Evolutionary conservation across 2,113 vertebrate species (phyloP), one percentile per base, ranked within the genome.

Genomic region (Scytalopus superciliaris): DNA sequence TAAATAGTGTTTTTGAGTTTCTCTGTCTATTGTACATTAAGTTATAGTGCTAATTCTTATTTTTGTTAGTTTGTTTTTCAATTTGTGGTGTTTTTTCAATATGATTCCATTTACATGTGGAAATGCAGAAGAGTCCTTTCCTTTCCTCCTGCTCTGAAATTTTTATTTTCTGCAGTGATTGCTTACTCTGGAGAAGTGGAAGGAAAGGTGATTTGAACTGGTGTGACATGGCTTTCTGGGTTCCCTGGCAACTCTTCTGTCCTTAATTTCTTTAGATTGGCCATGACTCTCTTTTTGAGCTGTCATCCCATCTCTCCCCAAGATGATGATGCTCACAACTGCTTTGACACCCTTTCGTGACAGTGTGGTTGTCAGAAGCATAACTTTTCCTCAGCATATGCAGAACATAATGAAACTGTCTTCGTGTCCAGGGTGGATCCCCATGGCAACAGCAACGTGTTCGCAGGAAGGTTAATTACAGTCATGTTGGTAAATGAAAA

Each of bases 391-490:
- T 84, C 0, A 0, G 42, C 3, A 5, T 22, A 15, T 69, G 50
- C 75, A 50, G 44, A 55, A 42, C 33, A 8, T 64, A 64, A 70
- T 72, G 94, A 77, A 96, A n/a, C 14, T 82, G 63, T 91, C 76
- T 92, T 62, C 44, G 16, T 62, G 92, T 73, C 91, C 69, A 47
- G 88, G 19, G 42, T 84, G 80, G 50, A 82, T 94, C 90, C 87
- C 95, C 84, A 93, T 89, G 59, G 95, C 82, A 95, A 91, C 93
- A 78, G 73, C 70, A 73, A 3, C 21, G 42, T 72, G 28, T 89
- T 91, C 8, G 1, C 73, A 83, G 74, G 69, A 84, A 95, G 95
- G 84, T 94, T 97, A 93, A 96, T 96, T 86, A 87, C 69, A 84
- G 83, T 74, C 42, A 3, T 39, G 68, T 52, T 88, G 77, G 90